Base-by-base conservation (phyloP, 2,113 vertebrate species). In the Dicentrarchus labrax region DNA sequence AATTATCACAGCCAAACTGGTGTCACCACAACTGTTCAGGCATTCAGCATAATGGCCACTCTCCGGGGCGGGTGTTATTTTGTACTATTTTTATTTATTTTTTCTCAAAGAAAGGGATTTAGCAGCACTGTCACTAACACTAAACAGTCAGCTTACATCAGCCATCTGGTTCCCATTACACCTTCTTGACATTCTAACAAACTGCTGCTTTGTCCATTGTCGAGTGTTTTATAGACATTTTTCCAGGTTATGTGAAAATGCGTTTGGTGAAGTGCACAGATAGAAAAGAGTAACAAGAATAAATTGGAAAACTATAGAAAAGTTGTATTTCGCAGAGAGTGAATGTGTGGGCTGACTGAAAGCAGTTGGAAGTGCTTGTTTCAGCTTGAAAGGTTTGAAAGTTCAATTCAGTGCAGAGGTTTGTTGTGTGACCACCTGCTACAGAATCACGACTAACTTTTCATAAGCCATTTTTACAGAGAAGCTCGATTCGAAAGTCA, bases 171-270 rank as follows among this genome's bases (percentile, higher is more conserved):
- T 83, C 79, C 77, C 61, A 48, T 56, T 50, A 64, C 54, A 76
- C 47, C 22, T 39, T 56, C n/a, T n/a, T 38, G 66, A 60, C 60
- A 78, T 47, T 72, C 68, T 60, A 76, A 70, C 68, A 86, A 83
- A 75, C 67, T 61, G 70, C 50, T 83, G 38, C 70, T 47, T 47
- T 54, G 56, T 77, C 70, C 57, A 19, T 39, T 68, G 30, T 54
- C 6, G 4, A 70, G 54, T 72, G 68, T 74, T 56, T 65, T 2
- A 64, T 24, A 47, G 39, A 22, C 21, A 65, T 84, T 77, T 82
- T 22, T 47, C 57, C 59, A 71, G 56, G 68, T 78, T 71, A 59
- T 72, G 10, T 54, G 62, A 83, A 80, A 85, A 69, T 59, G 21
- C 53, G 24, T 61, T 61, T 30, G n/a, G 62, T 82, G 24, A 61